Conservation (phyloP, 2,113 vertebrate genomes). For the Scomber japonicus region DNA sequence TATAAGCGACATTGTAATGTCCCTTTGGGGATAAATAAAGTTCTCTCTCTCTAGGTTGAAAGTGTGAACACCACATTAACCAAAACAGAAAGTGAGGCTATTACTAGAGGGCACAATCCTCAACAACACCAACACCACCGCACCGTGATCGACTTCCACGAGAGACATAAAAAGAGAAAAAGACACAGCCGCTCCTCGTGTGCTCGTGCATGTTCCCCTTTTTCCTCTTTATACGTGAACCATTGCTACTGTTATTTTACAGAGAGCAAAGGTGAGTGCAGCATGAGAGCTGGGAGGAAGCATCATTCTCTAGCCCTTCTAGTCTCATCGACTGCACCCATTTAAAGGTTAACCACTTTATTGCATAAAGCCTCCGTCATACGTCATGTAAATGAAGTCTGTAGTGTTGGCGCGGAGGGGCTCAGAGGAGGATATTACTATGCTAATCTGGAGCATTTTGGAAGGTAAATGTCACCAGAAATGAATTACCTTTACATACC, state of each 20-base stretch:
- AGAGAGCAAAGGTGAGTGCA: slow-evolving; percentile 63
- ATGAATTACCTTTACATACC: slow-evolving; percentile 78
- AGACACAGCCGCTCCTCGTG: background rate
- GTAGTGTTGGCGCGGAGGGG: slow-evolving; percentile 41
- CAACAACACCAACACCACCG: background rate
- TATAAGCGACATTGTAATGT: too few species aligned
- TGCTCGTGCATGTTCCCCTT: background rate
- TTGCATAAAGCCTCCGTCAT: slow-evolving; percentile 67
- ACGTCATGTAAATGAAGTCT: slow-evolving; percentile 80
- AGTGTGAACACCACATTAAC: background rate
- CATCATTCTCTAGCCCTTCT: slow-evolving; percentile 56
- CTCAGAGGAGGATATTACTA: slow-evolving; percentile 78
- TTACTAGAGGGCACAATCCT: slow-evolving; percentile 27
- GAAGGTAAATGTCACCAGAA: slow-evolving; percentile 84
- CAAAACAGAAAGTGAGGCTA: slow-evolving; percentile 25
- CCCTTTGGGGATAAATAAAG: too few species aligned
- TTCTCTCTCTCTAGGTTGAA: background rate
- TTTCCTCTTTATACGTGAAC: slow-evolving; percentile 17
- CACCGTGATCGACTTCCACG: slow-evolving; percentile 7
- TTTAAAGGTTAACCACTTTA: slow-evolving; percentile 83
- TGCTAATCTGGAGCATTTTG: slow-evolving; percentile 82
- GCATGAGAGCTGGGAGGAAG: slow-evolving; percentile 45
- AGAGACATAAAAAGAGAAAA: slow-evolving; percentile 10
- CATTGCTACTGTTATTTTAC: background rate
- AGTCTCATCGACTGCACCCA: slow-evolving; percentile 72